These are phyloP conservation scores for Semicossyphus pulcher DNA, from an alignment of 2,113 vertebrate genomes.

Conservation along the genomic window DNA sequence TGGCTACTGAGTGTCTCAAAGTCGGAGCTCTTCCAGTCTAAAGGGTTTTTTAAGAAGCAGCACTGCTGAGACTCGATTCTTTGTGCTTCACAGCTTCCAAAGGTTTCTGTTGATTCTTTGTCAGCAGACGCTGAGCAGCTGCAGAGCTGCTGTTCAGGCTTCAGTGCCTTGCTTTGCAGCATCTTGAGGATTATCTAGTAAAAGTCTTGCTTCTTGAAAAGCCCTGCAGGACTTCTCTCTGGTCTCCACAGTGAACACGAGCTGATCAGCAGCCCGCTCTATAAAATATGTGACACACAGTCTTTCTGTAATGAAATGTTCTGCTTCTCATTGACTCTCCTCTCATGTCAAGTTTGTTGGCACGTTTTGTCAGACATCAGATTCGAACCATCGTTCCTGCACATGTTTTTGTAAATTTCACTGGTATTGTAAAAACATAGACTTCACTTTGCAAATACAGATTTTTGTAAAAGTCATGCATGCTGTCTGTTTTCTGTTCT, in stretches of 20 bases:
- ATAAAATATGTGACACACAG: neutral
- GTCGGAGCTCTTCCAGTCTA: neutral
- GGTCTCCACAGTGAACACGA: neutral
- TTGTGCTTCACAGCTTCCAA: neutral
- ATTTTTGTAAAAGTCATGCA: conserved; percentile 64
- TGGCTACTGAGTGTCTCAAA: conserved; percentile 1
- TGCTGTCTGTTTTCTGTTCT: conserved; percentile 29
- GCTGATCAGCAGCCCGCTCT: conserved; percentile 4
- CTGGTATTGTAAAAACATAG: conserved; percentile 71
- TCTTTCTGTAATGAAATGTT: neutral
- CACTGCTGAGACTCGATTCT: neutral
- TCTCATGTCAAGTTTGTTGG: conserved; percentile 33
- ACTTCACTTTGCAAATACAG: conserved; percentile 78
- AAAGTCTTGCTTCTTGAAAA: conserved; percentile 7
- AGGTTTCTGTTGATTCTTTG: neutral
- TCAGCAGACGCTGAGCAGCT: neutral
- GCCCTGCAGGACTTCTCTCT: neutral
- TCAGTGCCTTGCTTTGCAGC: conserved; percentile 13
- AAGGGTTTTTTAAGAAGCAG: neutral
- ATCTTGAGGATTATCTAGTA: neutral
- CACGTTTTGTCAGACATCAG: conserved; percentile 19
- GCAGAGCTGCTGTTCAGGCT: conserved; percentile 4
- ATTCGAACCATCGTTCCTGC: conserved; percentile 17
- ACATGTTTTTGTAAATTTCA: conserved; percentile 72
- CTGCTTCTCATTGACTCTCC: neutral